Base-by-base conservation (phyloP, 2,888 invertebrate genomes). In the Eristalis tenax region DNA sequence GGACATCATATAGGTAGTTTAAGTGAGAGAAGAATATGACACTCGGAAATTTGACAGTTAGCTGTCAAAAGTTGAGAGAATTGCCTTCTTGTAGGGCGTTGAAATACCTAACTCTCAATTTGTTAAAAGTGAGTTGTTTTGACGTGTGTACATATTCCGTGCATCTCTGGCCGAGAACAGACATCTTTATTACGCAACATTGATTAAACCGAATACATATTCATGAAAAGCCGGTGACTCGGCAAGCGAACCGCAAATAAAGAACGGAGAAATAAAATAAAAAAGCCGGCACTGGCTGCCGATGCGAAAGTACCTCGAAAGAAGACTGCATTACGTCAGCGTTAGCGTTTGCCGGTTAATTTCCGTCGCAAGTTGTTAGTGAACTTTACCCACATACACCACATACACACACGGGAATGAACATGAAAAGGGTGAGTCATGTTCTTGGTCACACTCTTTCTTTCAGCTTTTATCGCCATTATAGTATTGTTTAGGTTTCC, bases 331-430 rank as follows among this genome's bases (percentile, higher is more conserved):
- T 76, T 76, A 76, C 76, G 76, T 76, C 76, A 76, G 68, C 68
- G 15, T 68, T 28, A 68, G 32, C 38, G 64, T 50, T 78, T 74
- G 73, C 64, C 74, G 78, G 69, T 83, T 74, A 73, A 74, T 74
- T 64, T 74, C 43, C 78, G 78, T 63, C 77, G 61, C 61, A 70
- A 69, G 35, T 77, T 73, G 40, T 80, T 68, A 66, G 50, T 32
- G 68, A 74, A 69, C 38, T 68, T 50, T 74, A 80, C 23, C 61
- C 80, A 56, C 35, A 69, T 69, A 26, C n/a, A 50, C 69, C 23
- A 18, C 57, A 28, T 5, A 15, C 23, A 28, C 57, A 32, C 23
- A 32, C n/a, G 59, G 18, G 35, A 40, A 50, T n/a, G 18, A 8
- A 18, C n/a, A 18, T 18, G 2, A 18, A 8, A 10, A 32, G 23